A percentile compares a stretch with the other conserved stretches of the same genome.
Evolutionary conservation across 2,888 invertebrate genomes (phyloP).

Genomic region (Papilio elwesi): DNA sequence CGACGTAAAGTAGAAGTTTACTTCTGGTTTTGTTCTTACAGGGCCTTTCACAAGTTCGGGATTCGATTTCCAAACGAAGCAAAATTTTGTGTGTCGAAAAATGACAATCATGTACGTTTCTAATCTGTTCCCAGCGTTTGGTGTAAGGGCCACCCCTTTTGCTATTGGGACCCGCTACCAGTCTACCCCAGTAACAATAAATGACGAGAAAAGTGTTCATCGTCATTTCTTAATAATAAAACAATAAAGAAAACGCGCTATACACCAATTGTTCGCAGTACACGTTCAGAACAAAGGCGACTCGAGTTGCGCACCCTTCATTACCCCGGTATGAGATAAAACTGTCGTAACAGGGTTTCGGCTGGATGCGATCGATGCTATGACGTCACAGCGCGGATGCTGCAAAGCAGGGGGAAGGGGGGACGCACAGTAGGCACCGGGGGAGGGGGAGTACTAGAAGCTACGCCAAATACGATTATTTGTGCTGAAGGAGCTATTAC

Average conservation of each 20-base stretch:
- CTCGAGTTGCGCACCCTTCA: conserved; percentile 43
- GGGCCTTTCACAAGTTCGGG: no score
- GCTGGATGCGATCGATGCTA: conserved; percentile 73
- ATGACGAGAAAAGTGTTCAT: no score
- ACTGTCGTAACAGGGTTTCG: conserved; percentile 61
- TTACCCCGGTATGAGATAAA: conserved; percentile 44
- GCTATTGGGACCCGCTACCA: no score
- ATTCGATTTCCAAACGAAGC: no score
- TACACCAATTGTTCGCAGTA: neutral
- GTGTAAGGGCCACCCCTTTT: no score
- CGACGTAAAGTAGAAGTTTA: no score
- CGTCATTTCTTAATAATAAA: no score
- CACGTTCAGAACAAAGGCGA: conserved; percentile 36
- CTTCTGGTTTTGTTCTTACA: no score
- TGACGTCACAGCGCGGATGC: conserved; percentile 76
- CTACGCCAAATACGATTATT: conserved; percentile 58
- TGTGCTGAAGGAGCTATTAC: conserved; percentile 38
- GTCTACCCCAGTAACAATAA: no score
- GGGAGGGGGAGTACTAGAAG: conserved; percentile 60
- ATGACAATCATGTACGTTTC: no score
- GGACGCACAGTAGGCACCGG: conserved; percentile 42
- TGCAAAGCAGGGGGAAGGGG: conserved; percentile 53
- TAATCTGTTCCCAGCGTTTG: no score
- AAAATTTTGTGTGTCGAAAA: no score
- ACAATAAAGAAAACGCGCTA: neutral